A percentile compares a stretch with the other conserved stretches of the same genome.
Conservation (phyloP, 1,140 invertebrate species). For the Drosophila nikananu region DNA sequence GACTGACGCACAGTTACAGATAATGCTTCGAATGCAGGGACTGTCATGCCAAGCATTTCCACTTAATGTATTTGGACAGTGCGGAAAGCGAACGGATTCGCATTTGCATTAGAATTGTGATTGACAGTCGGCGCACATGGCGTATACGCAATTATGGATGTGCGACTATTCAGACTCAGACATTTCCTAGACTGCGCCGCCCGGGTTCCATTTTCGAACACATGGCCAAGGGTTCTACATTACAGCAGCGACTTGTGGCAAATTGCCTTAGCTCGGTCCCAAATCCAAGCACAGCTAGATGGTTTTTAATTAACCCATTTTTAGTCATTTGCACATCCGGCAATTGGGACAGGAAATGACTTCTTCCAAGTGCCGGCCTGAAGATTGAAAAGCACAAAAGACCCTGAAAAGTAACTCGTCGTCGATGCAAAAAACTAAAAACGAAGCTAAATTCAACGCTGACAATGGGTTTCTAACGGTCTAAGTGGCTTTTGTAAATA, state of each 20-base stretch:
- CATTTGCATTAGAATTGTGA: slow-evolving; percentile 68
- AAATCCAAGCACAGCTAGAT: slow-evolving; percentile 37
- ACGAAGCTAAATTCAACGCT: background rate
- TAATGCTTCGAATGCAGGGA: slow-evolving; percentile 30
- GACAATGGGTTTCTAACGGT: slow-evolving; percentile 6
- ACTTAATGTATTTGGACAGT: slow-evolving; percentile 49
- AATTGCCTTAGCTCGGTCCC: slow-evolving; percentile 6
- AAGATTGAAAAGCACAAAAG: slow-evolving; percentile 40
- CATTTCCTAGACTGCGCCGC: slow-evolving; percentile 60
- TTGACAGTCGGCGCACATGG: slow-evolving; percentile 74
- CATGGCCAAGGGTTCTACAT: slow-evolving; percentile 15
- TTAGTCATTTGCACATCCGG: slow-evolving; percentile 75
- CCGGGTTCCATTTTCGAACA: slow-evolving; percentile 12
- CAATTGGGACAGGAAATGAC: slow-evolving; percentile 72
- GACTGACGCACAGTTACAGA: slow-evolving; percentile 45
- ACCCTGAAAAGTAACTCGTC: slow-evolving; percentile 26
- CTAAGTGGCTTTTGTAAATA: background rate
- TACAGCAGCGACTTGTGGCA: slow-evolving; percentile 7
- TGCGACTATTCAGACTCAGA: slow-evolving; percentile 43
- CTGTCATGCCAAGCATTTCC: slow-evolving; percentile 37
- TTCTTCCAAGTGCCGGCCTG: slow-evolving; percentile 27
- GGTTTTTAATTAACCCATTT: slow-evolving; percentile 77
- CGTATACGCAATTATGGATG: slow-evolving; percentile 78
- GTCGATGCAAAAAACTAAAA: slow-evolving; percentile 31
- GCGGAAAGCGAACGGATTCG: slow-evolving; percentile 52